Conservation (phyloP, 1,140 invertebrate genomes). For the Calliphora vicina region DNA sequence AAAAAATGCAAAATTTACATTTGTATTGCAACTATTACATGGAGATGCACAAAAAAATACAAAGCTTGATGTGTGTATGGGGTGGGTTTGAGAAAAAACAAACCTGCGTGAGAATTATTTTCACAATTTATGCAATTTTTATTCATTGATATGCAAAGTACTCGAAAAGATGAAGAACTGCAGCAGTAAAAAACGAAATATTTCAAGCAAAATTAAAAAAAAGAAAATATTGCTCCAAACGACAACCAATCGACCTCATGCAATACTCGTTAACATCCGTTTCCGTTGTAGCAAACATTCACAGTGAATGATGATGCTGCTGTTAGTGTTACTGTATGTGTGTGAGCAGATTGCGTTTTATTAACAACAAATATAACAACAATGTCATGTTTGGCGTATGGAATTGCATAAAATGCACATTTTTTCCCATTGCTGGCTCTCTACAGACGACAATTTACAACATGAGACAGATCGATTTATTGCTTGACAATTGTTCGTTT, state of each 20-base stretch:
- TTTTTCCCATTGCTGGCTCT: slow-evolving; percentile 44
- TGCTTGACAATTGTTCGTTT: slow-evolving; percentile 61
- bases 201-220: neutral
- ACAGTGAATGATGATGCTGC: slow-evolving; percentile 13
- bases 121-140: slow-evolving; percentile 60
- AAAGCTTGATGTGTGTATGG: too few relatives aligned
- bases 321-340: slow-evolving; percentile 25
- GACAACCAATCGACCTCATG: slow-evolving; percentile 31
- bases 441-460: slow-evolving; percentile 54
- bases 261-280: slow-evolving; percentile 56
- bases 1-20: neutral
- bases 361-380: neutral
- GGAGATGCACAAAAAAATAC: neutral
- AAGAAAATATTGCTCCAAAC: neutral
- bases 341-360: slow-evolving; percentile 37
- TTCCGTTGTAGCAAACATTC: slow-evolving; percentile 43
- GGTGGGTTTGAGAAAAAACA: neutral
- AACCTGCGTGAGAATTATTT: slow-evolving; percentile 25
- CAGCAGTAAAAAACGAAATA: neutral
- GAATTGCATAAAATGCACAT: slow-evolving; percentile 63
- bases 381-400: slow-evolving; percentile 59
- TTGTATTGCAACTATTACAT: slow-evolving; percentile 1
- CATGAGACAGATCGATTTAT: slow-evolving; percentile 63
- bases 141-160: slow-evolving; percentile 62
- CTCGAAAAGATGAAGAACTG: slow-evolving; percentile 36